Evolutionary conservation across 2,797 vertebrate species (phyloP).

Genomic region (Ptychobarbus kaznakovi): DNA sequence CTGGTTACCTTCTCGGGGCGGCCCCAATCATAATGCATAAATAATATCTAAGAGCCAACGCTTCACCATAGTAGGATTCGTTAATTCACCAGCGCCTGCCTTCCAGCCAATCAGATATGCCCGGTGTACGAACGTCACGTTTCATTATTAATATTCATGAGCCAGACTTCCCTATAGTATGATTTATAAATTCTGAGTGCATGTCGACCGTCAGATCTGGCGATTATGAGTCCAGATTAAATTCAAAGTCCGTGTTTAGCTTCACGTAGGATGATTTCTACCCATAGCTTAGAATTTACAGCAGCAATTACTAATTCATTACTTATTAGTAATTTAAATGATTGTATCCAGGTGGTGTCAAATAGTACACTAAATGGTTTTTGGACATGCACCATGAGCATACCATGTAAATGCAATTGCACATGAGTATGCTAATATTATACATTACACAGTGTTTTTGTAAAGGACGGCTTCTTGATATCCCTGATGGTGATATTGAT

Average conservation of each 20-base stretch:
- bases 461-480: background rate
- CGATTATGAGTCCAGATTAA: background rate
- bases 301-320: background rate
- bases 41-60: background rate
- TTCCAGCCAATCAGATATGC: background rate
- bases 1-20: background rate
- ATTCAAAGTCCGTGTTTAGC: background rate
- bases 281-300: too few species aligned
- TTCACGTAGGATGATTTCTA: background rate
- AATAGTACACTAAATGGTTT: background rate
- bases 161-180: background rate
- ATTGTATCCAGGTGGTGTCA: background rate
- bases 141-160: background rate
- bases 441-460: background rate
- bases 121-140: background rate
- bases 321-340: background rate
- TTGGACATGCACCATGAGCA: background rate
- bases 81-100: background rate
- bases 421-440: background rate
- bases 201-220: background rate
- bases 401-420: background rate
- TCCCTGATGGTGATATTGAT: background rate
- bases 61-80: conserved; percentile 18
- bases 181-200: background rate
- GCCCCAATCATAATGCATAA: background rate